These are phyloP conservation scores for Osmoderma eremita DNA, from an alignment of 2,888 invertebrate species.

Conservation along the genomic window DNA sequence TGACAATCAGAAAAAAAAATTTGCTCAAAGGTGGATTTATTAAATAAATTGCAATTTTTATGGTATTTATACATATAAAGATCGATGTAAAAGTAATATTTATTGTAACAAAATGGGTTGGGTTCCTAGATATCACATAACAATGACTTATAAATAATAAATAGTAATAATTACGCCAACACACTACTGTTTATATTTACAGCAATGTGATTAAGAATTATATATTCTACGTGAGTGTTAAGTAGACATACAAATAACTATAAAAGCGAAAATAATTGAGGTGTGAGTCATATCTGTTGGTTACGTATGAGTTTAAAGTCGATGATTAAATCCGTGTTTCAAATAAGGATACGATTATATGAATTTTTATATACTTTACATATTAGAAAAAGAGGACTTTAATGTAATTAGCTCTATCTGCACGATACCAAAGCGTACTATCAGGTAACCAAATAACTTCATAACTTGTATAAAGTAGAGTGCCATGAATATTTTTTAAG, in stretches of 20 bases:
- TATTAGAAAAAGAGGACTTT: too few species aligned
- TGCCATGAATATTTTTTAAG: too few species aligned
- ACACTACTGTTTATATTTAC: too few species aligned
- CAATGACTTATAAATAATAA: conserved; percentile 5
- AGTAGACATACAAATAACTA: conserved; percentile 10
- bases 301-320: neutral
- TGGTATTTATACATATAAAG: neutral
- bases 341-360: neutral
- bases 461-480: too few species aligned
- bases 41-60: neutral
- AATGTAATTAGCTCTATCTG: too few species aligned
- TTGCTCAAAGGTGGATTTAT: too few species aligned
- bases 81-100: neutral
- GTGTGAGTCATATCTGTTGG: conserved; percentile 8
- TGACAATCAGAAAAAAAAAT: neutral
- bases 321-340: too few species aligned
- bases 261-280: conserved; percentile 24
- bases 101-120: conserved; percentile 3
- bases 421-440: too few species aligned
- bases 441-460: too few species aligned
- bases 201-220: neutral
- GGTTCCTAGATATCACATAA: neutral
- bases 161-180: neutral
- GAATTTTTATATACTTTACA: too few species aligned
- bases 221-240: conserved; percentile 5